Base-by-base conservation (phyloP, 2,797 vertebrate genomes). In the Rachycentron canadum region DNA sequence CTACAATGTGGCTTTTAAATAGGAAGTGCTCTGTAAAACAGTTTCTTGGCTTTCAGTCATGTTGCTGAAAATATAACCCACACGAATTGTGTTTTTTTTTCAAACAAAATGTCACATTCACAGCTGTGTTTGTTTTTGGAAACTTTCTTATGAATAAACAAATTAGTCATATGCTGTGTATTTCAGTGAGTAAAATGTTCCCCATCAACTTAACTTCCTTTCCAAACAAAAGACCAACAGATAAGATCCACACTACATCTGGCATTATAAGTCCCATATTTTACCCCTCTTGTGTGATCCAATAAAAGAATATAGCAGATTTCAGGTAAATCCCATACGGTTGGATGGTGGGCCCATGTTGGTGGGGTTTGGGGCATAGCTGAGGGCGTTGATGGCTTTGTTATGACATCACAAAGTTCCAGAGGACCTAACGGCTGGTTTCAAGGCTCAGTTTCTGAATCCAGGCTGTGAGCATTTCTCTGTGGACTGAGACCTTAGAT, bases 1-100 rank as follows among this genome's bases (percentile, higher is more conserved):
- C 86, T 55, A 73, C 25, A 25, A 25, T 71, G 62, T 74, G 36
- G 25, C 47, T 76, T 80, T 76, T 16, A 73, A 74, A 70, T 1
- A 0, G 49, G 38, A 76, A 50, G n/a, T 52, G 23, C 4, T 58
- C 19, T 16, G 47, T 23, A 4, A 41, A 17, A 25, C 16, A 30
- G 2, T 0, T 1, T 7, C 13, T 32, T 5, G 56, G 21, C 9
- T 55, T n/a, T 36, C 4, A 34, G 38, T 82, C 63, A 59, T 38
- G 23, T 34, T 52, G 19, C 53, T 66, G 41, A 30, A 77, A 72
- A 72, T 67, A 53, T 64, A 30, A 56, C 32, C 61, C 47, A 47
- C 16, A 25, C 38, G 60, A 3, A n/a, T n/a, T n/a, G n/a, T 69
- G 1, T 73, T 47, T 59, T 30, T 12, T 26, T 67, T 74, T 63